Percentiles rank a stretch among this genome's conserved stretches.
These are phyloP conservation scores for Centropyge bicolor DNA, from an alignment of 2,797 vertebrate species.

Conservation along the genomic window DNA sequence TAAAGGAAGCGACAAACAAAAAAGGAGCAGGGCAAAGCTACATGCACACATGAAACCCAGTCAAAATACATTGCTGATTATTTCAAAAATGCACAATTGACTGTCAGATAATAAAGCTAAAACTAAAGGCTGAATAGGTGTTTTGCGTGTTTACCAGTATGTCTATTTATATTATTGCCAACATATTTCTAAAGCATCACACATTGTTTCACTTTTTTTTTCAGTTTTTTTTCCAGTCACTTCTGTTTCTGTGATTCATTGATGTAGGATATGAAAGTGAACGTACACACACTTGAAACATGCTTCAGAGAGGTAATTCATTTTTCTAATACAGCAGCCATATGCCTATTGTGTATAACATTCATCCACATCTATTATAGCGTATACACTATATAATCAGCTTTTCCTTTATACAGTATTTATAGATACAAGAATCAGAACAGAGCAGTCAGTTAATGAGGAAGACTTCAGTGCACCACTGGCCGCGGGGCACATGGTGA, in stretches of 20 bases:
- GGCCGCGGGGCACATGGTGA: slow-evolving; percentile 69
- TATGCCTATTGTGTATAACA: not conserved
- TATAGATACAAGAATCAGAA: slow-evolving; percentile 66
- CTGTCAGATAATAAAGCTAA: slow-evolving; percentile 25
- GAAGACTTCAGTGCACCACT: slow-evolving; percentile 73
- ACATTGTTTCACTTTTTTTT: slow-evolving; percentile 10
- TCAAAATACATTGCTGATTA: slow-evolving; percentile 12
- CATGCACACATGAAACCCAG: slow-evolving; percentile 2
- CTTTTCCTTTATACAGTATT: slow-evolving; percentile 64
- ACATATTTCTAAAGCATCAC: slow-evolving; percentile 1
- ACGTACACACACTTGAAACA: not conserved
- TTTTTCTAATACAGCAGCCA: slow-evolving; percentile 1
- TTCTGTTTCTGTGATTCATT: not conserved
- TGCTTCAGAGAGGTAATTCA: not conserved
- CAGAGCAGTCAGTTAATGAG: slow-evolving; percentile 77
- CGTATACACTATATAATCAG: slow-evolving; percentile 39
- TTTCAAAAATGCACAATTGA: not conserved
- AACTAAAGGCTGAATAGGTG: slow-evolving; percentile 14
- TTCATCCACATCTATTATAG: slow-evolving; percentile 19
- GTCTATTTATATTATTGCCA: slow-evolving; percentile 16
- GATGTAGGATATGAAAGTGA: slow-evolving; percentile 12
- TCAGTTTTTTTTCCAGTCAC: not conserved
- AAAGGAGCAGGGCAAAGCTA: slow-evolving; percentile 38
- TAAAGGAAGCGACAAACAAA: slow-evolving; percentile 16
- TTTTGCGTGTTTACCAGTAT: slow-evolving; percentile 1